phyloP scores from a whole-genome alignment of 1,140 invertebrate species.

The Antheraea mylitta region DNA sequence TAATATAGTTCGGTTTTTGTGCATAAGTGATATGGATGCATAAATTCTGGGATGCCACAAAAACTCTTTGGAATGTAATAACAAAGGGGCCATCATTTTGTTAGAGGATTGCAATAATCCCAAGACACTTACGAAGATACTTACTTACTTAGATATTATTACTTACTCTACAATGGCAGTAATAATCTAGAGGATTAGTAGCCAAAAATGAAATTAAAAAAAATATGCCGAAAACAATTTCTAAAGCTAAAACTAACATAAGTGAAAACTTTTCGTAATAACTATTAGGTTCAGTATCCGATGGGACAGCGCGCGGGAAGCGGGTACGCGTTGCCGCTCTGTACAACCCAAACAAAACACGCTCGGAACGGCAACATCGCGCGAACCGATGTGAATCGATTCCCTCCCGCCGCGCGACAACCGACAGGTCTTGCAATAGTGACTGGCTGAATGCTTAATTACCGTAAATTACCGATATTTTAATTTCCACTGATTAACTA shows the following conservation, averaged over 20 bases:
- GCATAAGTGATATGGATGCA: too few species aligned
- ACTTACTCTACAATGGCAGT: too few species aligned
- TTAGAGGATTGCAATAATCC: too few species aligned
- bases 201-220: too few species aligned
- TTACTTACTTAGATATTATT: neutral
- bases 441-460: constrained; percentile 64
- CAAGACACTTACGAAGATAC: too few species aligned
- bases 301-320: constrained; percentile 14
- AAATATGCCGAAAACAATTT: neutral
- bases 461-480: constrained; percentile 57
- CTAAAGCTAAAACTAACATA: neutral
- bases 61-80: too few species aligned
- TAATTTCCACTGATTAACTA: constrained; percentile 8
- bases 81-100: too few species aligned
- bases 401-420: constrained; percentile 43
- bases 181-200: too few species aligned
- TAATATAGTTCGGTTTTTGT: too few species aligned
- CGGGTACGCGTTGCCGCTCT: constrained; percentile 29
- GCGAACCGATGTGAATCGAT: constrained; percentile 49
- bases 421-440: constrained; percentile 52
- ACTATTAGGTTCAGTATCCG: constrained; percentile 2
- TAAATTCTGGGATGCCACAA: too few species aligned
- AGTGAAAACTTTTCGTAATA: constrained; percentile 5
- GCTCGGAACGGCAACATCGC: constrained; percentile 61
- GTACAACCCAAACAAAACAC: constrained; percentile 68